Base-by-base conservation (phyloP, 2,113 vertebrate species). In the Alethe castanea region DNA sequence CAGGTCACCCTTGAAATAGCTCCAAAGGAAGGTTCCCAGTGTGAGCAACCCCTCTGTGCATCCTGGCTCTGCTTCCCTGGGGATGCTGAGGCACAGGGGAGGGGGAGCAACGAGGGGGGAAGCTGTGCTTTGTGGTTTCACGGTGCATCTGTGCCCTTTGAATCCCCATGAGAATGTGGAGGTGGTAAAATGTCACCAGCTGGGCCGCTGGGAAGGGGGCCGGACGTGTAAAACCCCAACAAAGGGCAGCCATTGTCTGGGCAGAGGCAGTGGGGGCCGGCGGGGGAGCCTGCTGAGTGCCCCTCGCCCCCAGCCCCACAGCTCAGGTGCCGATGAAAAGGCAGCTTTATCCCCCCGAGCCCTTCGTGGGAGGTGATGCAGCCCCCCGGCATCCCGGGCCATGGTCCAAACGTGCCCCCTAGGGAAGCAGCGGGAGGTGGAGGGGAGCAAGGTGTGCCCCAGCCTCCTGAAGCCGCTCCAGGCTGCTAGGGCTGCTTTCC, bases 111-210 rank as follows among this genome's bases (percentile, higher is more conserved):
- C 18, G 17, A 22, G 5, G 6, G 9, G 50, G 69, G 19, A 56
- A 9, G 66, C 87, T 38, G 62, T 0, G 20, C 71, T 82, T 65
- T 80, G 78, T 72, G 62, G 91, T 90, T 96, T 91, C 92, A 81
- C 11, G 16, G 78, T 74, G 83, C 93, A 92, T 96, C 94, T 94
- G 90, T 73, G 82, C 67, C 96, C 95, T 97, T 97, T 96, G 92
- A 97, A 89, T 94, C 86, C 81, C 69, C 73, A 47, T 82, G 95
- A 35, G 96, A 89, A 93, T 77, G 92, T 95, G 92, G 96, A 95
- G 94, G 94, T 94, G 94, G 96, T 92, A 95, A 97, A 97, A 97
- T 95, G 90, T 95, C 96, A 96, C 96, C 95, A 83, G 97, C 95
- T 96, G 96, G 95, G 87, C 88, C 1, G 13, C 3, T 0, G 69